Evolutionary conservation across 1,140 invertebrate species (phyloP).

Genomic region (Trachymyrmex cornetzi): DNA sequence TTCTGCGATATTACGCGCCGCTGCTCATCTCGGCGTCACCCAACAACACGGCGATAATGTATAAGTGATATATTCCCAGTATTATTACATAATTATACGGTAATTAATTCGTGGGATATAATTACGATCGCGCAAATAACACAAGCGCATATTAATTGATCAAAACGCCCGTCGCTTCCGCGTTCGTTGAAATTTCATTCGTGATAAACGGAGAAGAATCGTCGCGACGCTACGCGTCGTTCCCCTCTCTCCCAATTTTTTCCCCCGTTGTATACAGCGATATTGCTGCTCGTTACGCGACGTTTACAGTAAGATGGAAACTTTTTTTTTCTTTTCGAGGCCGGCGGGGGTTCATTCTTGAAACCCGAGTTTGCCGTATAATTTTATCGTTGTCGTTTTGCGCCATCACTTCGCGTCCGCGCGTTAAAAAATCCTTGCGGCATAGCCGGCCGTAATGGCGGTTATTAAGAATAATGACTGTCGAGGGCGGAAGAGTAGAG

Average conservation of each 20-base stretch:
- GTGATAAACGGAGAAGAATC: conserved; percentile 21
- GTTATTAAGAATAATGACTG: conserved; percentile 78
- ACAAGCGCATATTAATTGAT: conserved; percentile 59
- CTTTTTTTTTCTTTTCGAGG: conserved; percentile 5
- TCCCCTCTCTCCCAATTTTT: background rate
- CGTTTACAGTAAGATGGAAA: conserved; percentile 16
- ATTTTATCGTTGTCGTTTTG: conserved; percentile 69
- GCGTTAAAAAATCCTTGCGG: conserved; percentile 68
- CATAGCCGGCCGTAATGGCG: conserved; percentile 59
- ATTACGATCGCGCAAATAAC: conserved; percentile 57
- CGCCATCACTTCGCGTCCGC: conserved; percentile 52
- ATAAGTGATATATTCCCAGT: conserved; percentile 59
- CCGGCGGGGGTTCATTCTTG: conserved; percentile 34
- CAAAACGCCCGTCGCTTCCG: conserved; percentile 38
- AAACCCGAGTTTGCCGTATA: conserved; percentile 50
- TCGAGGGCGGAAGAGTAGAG: conserved; percentile 63
- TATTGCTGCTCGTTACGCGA: conserved; percentile 47
- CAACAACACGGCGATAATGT: conserved; percentile 39
- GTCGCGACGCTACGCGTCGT: background rate
- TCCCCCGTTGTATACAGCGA: background rate
- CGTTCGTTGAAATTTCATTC: conserved; percentile 26
- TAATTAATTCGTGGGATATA: conserved; percentile 58
- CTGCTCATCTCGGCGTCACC: conserved; percentile 6
- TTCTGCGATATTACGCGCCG: conserved; percentile 12
- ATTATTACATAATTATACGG: conserved; percentile 64